Evolutionary conservation across 1,140 invertebrate genomes (phyloP), one percentile per base, ranked within the genome.

Genomic region (Drosophila nasuta): DNA sequence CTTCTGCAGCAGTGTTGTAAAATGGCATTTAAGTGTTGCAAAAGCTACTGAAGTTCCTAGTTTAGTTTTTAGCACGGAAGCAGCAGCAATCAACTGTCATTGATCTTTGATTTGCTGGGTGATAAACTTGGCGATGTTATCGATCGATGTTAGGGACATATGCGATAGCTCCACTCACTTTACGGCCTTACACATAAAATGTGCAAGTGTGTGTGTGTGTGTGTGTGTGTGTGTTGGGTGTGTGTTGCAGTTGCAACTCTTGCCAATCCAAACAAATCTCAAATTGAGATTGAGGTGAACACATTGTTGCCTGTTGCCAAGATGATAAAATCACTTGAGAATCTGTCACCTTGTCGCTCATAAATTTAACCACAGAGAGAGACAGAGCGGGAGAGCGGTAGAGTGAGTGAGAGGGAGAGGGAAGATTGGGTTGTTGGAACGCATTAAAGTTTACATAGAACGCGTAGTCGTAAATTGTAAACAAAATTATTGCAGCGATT

Each of bases 401-500:
- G 13, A 15, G 20, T 38, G 46, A 30, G n/a, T 25, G 46, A 20
- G 28, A 49, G 10, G 17, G 28, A 49, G 28, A 38, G 59, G 56
- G 65, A 45, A 52, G 25, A 51, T 33, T 64, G 25, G 51, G 30
- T 66, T 75, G 64, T 66, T 71, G 74, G 58, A 69, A 78, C 64
- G 76, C 77, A 62, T 52, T 46, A 64, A 71, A 82, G 83, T 88
- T 86, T 86, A 81, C 82, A 86, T 68, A 46, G 46, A 67, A 57
- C 57, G 33, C 60, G 73, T 56, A 60, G 60, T 80, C 71, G 85
- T 89, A 85, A 88, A 85, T 85, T 89, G 85, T 88, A 88, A 88
- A 88, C 85, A 88, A 89, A 88, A 89, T 88, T 89, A 85, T 88
- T 83, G 83, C 85, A 83, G 75, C 83, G 83, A 88, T 89, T 83